phyloP scores from a whole-genome alignment of 1,140 invertebrate species.

The Heliconius congener region DNA sequence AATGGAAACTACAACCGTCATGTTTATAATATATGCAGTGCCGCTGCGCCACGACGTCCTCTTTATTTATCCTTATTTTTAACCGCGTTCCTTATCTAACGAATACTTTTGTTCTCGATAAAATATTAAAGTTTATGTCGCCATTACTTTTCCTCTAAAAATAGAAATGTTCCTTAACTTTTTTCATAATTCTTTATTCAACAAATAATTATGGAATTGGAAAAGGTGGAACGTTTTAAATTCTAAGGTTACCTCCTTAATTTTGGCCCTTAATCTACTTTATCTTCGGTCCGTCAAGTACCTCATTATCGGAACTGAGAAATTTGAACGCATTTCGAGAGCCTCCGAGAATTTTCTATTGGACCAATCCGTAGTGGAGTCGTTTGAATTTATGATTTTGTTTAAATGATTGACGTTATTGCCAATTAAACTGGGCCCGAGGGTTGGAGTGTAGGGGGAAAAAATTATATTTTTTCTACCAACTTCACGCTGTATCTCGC shows the following conservation, averaged over 20 bases:
- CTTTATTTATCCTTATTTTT: neutral
- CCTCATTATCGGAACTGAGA: slow-evolving; percentile 34
- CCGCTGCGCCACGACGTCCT: no score
- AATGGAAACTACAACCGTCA: no score
- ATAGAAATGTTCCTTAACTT: neutral
- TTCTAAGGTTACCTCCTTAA: slow-evolving; percentile 28
- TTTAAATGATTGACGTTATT: slow-evolving; percentile 13
- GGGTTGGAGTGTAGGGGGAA: neutral
- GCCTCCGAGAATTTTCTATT: slow-evolving; percentile 39
- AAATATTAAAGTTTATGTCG: neutral
- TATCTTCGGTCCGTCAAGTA: slow-evolving; percentile 38
- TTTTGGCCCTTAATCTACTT: slow-evolving; percentile 41
- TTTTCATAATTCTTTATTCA: neutral
- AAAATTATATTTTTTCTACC: no score
- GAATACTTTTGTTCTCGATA: neutral
- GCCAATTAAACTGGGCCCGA: neutral
- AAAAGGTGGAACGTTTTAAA: slow-evolving; percentile 24
- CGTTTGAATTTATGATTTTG: slow-evolving; percentile 24
- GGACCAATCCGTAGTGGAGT: slow-evolving; percentile 22
- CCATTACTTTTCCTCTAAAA: neutral
- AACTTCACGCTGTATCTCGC: no score
- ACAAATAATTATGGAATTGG: slow-evolving; percentile 17
- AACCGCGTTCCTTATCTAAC: neutral
- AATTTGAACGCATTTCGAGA: slow-evolving; percentile 37
- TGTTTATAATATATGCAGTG: neutral